Percentiles rank a stretch among this genome's conserved stretches.
These are phyloP conservation scores for Acipenser ruthenus DNA, from an alignment of 2,797 vertebrate species.

Conservation along the genomic window DNA sequence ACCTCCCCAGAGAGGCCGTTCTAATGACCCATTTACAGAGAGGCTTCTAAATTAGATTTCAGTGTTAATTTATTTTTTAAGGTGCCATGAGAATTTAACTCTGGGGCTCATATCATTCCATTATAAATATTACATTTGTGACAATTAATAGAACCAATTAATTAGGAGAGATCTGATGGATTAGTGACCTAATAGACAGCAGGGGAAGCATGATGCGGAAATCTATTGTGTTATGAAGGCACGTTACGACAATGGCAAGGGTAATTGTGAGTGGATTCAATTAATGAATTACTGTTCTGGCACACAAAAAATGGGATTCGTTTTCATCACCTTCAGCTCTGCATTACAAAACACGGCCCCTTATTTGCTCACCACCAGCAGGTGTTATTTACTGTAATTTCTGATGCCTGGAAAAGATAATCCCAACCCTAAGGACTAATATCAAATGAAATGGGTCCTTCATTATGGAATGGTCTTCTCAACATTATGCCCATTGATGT, in stretches of 20 bases:
- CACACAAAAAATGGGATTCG: not conserved
- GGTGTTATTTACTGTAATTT: too few species aligned
- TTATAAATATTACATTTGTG: slow-evolving; percentile 37
- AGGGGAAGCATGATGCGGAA: not conserved
- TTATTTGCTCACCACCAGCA: too few species aligned
- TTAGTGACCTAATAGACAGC: slow-evolving; percentile 8
- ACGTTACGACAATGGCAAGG: not conserved
- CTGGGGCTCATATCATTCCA: slow-evolving; percentile 33
- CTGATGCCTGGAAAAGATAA: too few species aligned
- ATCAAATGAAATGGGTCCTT: too few species aligned
- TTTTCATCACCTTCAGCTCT: not conserved
- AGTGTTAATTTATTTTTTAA: slow-evolving; percentile 34
- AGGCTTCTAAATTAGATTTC: slow-evolving; percentile 43
- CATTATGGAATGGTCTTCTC: too few species aligned
- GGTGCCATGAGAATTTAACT: slow-evolving; percentile 32
- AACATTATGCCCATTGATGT: too few species aligned
- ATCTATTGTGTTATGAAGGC: not conserved
- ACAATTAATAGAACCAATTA: slow-evolving; percentile 33
- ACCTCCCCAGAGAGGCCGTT: slow-evolving; percentile 31
- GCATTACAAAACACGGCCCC: not conserved
- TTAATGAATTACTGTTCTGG: not conserved
- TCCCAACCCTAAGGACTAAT: too few species aligned
- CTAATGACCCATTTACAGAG: slow-evolving; percentile 43
- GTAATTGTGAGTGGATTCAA: not conserved
- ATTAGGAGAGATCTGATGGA: slow-evolving; percentile 28